Percentiles rank a stretch among this genome's conserved stretches.
These are phyloP conservation scores for Drosophila bocqueti DNA, from an alignment of 1,140 invertebrate genomes.

Conservation along the genomic window DNA sequence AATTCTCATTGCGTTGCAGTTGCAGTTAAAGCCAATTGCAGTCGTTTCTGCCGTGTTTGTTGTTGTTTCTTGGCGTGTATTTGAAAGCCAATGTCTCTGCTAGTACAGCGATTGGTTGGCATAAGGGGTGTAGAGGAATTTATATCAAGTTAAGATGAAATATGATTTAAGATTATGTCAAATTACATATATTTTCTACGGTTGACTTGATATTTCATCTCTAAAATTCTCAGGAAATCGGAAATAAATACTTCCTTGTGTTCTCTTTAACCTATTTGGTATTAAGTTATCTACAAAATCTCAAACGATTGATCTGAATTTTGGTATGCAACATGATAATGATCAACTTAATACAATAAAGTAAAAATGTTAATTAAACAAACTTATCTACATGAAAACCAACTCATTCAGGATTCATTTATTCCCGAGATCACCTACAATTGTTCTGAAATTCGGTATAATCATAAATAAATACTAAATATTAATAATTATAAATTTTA, in stretches of 20 bases:
- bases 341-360: too few relatives aligned
- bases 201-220: neutral
- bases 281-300: neutral
- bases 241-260: neutral
- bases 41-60: conserved; percentile 25
- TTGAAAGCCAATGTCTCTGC: conserved; percentile 58
- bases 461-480: neutral
- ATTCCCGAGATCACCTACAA: too few relatives aligned
- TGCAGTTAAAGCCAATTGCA: conserved; percentile 59
- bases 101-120: conserved; percentile 30
- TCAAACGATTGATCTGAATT: too few relatives aligned
- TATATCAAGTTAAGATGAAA: neutral
- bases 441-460: neutral
- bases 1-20: conserved; percentile 57
- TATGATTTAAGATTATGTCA: neutral
- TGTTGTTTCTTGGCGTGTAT: conserved; percentile 39
- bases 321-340: neutral
- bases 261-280: neutral
- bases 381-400: neutral
- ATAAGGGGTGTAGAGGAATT: conserved; percentile 30
- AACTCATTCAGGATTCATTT: neutral
- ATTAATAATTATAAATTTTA: too few relatives aligned
- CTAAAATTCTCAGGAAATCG: neutral
- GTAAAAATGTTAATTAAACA: neutral
- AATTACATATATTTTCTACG: neutral